These are phyloP conservation scores for Formica exsecta DNA, from an alignment of 1,140 invertebrate species.

Conservation along the genomic window DNA sequence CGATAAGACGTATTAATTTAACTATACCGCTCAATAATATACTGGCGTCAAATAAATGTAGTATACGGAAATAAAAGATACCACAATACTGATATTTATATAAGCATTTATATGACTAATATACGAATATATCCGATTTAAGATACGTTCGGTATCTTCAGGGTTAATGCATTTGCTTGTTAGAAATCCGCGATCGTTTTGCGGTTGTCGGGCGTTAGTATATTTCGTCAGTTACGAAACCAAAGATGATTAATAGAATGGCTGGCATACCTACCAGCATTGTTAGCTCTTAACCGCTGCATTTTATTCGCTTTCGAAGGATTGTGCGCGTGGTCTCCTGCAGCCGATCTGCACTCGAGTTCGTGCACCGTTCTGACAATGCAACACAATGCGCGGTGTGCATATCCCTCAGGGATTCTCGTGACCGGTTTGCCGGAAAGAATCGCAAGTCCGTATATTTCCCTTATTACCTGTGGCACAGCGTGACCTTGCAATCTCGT, in stretches of 20 bases:
- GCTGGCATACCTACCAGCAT: slow-evolving; percentile 56
- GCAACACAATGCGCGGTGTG: slow-evolving; percentile 54
- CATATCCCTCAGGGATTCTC: slow-evolving; percentile 63
- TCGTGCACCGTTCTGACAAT: slow-evolving; percentile 63
- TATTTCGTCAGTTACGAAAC: slow-evolving; percentile 29
- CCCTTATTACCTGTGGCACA: slow-evolving; percentile 65
- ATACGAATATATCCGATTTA: slow-evolving; percentile 8
- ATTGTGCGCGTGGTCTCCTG: slow-evolving; percentile 49
- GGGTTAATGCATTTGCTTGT: not conserved
- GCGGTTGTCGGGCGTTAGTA: not conserved
- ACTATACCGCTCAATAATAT: no score
- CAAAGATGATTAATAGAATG: slow-evolving; percentile 63
- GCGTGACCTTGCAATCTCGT: slow-evolving; percentile 70
- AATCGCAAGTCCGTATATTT: slow-evolving; percentile 66
- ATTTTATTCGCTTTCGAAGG: slow-evolving; percentile 71
- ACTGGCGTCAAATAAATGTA: no score
- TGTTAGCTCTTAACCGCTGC: slow-evolving; percentile 64
- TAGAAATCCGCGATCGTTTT: slow-evolving; percentile 25
- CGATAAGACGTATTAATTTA: no score
- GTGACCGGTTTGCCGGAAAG: slow-evolving; percentile 72
- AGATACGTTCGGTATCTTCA: not conserved
- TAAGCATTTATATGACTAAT: not conserved
- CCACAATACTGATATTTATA: not conserved
- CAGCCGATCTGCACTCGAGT: slow-evolving; percentile 21
- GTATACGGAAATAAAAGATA: no score